These are phyloP conservation scores for Dryobotodes eremita DNA, from an alignment of 2,888 invertebrate species.

Conservation along the genomic window DNA sequence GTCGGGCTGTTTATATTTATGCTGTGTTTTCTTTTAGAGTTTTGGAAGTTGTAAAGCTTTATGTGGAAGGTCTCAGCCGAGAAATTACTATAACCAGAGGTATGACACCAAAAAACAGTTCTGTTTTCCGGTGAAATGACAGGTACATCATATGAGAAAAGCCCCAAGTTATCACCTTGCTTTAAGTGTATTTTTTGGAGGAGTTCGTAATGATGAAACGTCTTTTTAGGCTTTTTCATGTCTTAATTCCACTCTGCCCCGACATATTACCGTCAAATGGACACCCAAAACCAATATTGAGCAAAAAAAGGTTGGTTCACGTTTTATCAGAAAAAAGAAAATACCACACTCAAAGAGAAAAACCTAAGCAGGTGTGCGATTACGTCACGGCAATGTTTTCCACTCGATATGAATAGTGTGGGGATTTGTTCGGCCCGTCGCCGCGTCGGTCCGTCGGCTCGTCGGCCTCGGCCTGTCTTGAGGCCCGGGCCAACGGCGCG, in stretches of 20 bases:
- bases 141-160: neutral
- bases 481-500: slow-evolving; percentile 60
- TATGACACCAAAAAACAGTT: neutral
- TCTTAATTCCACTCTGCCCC: neutral
- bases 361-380: slow-evolving; percentile 56
- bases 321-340: slow-evolving; percentile 27
- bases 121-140: neutral
- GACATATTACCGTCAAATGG: neutral
- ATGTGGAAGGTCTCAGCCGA: neutral
- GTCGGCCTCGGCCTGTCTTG: slow-evolving; percentile 39
- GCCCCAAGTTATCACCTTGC: too few relatives aligned
- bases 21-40: neutral
- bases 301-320: neutral
- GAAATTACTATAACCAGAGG: neutral
- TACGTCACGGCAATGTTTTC: slow-evolving; percentile 65
- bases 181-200: neutral
- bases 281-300: neutral
- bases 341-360: slow-evolving; percentile 28
- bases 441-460: slow-evolving; percentile 46
- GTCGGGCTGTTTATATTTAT: slow-evolving; percentile 16
- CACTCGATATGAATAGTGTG: slow-evolving; percentile 66
- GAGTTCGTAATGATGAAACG: too few relatives aligned
- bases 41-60: neutral
- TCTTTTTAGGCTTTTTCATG: neutral
- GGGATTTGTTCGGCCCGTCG: slow-evolving; percentile 60